Evolutionary conservation across 1,140 invertebrate species (phyloP), one percentile per base, ranked within the genome.

Genomic region (Drosophila jambulina): DNA sequence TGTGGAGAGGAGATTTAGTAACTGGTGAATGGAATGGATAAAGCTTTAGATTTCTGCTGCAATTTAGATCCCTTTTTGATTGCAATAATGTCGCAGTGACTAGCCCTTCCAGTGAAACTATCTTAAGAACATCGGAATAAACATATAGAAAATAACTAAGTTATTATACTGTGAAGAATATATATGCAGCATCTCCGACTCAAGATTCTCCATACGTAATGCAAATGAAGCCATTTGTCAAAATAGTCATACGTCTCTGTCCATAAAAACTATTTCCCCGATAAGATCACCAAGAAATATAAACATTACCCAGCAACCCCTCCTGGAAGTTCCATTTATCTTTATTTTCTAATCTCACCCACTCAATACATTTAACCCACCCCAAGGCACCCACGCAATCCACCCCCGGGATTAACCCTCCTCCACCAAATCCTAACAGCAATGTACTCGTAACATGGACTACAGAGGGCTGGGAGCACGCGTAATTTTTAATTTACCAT

Each of bases 401-500:
- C 56, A 64, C 53, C 49, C 43, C 6, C 21, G 12, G 43, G 34
- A 72, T 36, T 59, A 72, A 64, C 59, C 61, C 65, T 60, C 70
- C 56, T 10, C 17, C 15, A 6, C 15, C 42, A 15, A 25, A 46
- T 23, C 13, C 32, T 21, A 36, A 42, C 38, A 49, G 72, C 46
- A 76, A 29, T 42, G 40, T 32, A 21, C 36, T 60, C 48, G 43
- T 27, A 48, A 42, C 42, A 74, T 61, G 67, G 49, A 4, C 29
- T 8, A 34, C 27, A 15, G 19, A 40, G 59, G 19, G 53, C 43
- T 64, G 70, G 69, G 51, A 62, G 85, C 63, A 76, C 78, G 82
- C 85, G 85, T 88, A 90, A 79, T 88, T 88, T 88, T 88, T 90
- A 88, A 88, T 88, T 88, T 82, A 79, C 81, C 85, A 82, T 88